Base-by-base conservation (phyloP, 2,888 invertebrate genomes). In the Gasteruption jaculator region DNA sequence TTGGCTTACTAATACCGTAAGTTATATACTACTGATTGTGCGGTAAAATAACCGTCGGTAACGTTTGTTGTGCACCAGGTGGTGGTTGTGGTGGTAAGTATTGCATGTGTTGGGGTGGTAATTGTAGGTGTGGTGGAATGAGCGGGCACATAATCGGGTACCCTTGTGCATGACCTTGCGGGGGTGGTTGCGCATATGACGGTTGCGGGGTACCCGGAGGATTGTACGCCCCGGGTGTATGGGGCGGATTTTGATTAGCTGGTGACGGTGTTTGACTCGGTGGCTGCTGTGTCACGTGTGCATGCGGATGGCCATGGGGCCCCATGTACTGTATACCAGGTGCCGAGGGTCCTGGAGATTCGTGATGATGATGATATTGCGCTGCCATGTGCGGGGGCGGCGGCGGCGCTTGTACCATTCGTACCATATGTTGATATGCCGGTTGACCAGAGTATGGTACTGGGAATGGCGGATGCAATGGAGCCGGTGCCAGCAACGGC, bases 401-500 rank as follows among this genome's bases (percentile, higher is more conserved):
- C 12, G 65, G 65, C 31, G 68, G 63, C 42, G 67, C 64, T 48
- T 68, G 67, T 30, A 68, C 66, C 61, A 70, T 67, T 56, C 71
- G 73, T 54, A 76, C 74, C 74, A 77, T 73, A 50, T 73, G 74
- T 41, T 72, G 71, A 56, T 72, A 74, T 38, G 71, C 60, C 42
- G 75, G 74, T 44, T 69, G 71, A 56, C 77, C 77, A 49, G 80
- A 75, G 67, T 80, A 82, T 59, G 78, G 79, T 72, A 81, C 78
- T 51, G 79, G 80, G 57, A 71, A 68, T 63, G 81, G 75, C 54
- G 77, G 84, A 63, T 82, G 85, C 64, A 90, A 75, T 8, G 89
- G 86, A 14, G 84, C 86, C 15, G 89, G 85, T 26, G 91, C 86
- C 57, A 91, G 71, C 43, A 92, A 74, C 4, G 91, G 91, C 69